Percentiles rank a stretch among this genome's conserved stretches.
These are phyloP conservation scores for Oxyruncus cristatus DNA, from an alignment of 2,113 vertebrate species.

Conservation along the genomic window DNA sequence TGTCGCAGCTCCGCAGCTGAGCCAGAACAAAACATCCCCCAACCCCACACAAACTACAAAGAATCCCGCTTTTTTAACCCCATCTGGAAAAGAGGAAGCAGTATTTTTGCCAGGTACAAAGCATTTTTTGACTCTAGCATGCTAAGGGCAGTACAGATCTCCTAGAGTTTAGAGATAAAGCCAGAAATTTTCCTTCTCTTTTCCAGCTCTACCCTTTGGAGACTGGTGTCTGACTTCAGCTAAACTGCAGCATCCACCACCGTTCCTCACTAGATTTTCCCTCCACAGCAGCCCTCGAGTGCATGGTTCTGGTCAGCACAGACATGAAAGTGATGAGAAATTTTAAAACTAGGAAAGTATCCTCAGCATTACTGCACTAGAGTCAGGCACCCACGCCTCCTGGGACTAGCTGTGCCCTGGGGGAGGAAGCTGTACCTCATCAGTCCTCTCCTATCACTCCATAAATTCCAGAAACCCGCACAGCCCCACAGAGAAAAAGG, in stretches of 20 bases:
- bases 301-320: neutral
- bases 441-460: neutral
- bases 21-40: neutral
- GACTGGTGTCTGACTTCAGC: neutral
- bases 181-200: neutral
- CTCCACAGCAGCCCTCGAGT: accelerated
- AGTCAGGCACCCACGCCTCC: neutral
- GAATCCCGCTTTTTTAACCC: neutral
- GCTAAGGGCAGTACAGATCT: neutral
- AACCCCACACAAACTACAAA: neutral
- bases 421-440: neutral
- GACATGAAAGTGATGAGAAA: neutral
- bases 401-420: neutral
- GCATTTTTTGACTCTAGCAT: neutral
- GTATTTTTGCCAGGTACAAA: neutral
- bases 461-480: neutral
- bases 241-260: neutral
- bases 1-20: neutral
- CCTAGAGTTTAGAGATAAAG: neutral
- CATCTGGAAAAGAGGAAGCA: neutral
- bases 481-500: neutral
- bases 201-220: neutral
- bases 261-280: neutral
- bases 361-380: neutral
- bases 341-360: neutral